Base-by-base conservation (phyloP, 2,888 invertebrate genomes). In the Baccha elongata region DNA sequence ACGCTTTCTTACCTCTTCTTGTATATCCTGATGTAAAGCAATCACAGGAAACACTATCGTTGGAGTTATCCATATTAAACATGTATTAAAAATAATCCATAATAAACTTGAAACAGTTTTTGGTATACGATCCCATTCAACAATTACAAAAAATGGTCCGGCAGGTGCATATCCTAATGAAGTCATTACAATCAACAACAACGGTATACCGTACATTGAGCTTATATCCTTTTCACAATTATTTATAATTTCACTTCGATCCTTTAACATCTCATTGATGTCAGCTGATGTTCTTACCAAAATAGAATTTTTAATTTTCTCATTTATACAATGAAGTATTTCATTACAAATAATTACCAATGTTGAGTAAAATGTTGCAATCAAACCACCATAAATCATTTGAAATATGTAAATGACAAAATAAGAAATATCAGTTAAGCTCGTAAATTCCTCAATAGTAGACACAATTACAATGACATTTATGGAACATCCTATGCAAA, bases 61-160 rank as follows among this genome's bases (percentile, higher is more conserved):
- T 6, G 58, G 58, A 15, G 11, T 3, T 11, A 58, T 42, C 40
- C 42, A 58, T 7, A 58, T 11, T 7, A 58, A 17, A 42, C 58
- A 26, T 2, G 26, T n/a, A 42, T 42, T 26, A 5, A 40, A 42
- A 26, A 26, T 5, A 11, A 26, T 0, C 6, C 17, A 53, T 7
- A 53, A 10, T 19, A 11, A 15, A n/a, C 6, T 11, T 11, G 7
- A 11, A n/a, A 32, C 0, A 1, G 0, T 17, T 7, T 11, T 35
- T 1, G 19, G 35, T 2, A 2, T 7, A 8, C 1, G 5, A 4
- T n/a, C 17, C 23, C 23, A 58, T 17, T 40, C 17, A 7, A 7
- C 1, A 7, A 58, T 5, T 8, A 26, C 11, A 42, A 2, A 58
- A 7, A 26, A 26, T 0, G 42, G 58, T 1, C 58, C 58, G 4